A percentile compares a stretch with the other conserved stretches of the same genome.
Evolutionary conservation across 2,888 invertebrate species (phyloP).

Genomic region (Drosophila anceps): DNA sequence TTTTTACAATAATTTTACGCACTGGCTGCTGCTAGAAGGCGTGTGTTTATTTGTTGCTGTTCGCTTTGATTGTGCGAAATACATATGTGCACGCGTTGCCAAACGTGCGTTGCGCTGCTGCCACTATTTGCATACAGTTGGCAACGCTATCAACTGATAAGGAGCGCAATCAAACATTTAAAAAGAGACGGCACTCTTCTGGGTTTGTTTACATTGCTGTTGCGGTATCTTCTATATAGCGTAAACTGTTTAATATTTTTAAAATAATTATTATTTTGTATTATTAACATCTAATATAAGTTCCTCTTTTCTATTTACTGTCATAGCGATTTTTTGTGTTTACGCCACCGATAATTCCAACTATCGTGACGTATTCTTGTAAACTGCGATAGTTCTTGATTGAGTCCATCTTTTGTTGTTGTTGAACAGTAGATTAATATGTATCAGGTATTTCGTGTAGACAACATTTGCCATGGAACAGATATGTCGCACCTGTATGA

Average conservation of each 20-base stretch:
- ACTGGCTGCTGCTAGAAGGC: conserved; percentile 13
- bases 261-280: background rate
- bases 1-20: conserved; percentile 20
- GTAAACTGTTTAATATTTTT: background rate
- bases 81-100: conserved; percentile 52
- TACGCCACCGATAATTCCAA: background rate
- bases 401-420: conserved; percentile 20
- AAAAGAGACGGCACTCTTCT: conserved; percentile 15
- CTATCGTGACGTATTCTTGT: background rate
- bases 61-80: conserved; percentile 51
- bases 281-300: background rate
- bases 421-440: background rate
- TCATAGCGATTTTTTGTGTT: background rate
- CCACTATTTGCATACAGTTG: conserved; percentile 28
- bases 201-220: background rate
- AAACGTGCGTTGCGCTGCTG: conserved; percentile 24
- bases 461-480: conserved; percentile 26
- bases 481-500: conserved; percentile 50
- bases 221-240: too few species aligned
- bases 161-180: conserved; percentile 26
- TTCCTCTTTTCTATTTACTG: background rate
- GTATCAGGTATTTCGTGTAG: background rate
- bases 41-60: conserved; percentile 53
- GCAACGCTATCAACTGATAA: conserved; percentile 58
- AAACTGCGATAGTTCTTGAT: conserved; percentile 1